Percentiles rank a stretch among this genome's conserved stretches.
Evolutionary conservation across 2,797 vertebrate genomes (phyloP).

Genomic region (Sebastes cheni): DNA sequence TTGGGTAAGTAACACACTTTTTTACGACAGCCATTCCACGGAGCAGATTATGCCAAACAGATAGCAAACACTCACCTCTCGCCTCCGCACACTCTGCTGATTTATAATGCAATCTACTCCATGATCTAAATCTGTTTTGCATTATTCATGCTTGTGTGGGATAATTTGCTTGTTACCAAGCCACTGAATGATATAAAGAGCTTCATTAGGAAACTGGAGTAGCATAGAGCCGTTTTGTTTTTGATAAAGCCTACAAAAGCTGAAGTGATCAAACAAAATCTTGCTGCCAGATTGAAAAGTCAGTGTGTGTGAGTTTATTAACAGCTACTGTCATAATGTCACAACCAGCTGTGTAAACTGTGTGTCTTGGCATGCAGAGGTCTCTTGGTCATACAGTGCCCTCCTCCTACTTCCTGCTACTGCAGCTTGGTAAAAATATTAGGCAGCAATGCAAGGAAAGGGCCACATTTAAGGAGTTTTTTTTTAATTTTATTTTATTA

Average conservation of each 20-base stretch:
- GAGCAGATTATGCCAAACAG: slow-evolving; percentile 40
- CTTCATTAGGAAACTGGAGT: neutral
- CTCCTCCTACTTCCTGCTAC: slow-evolving; percentile 4
- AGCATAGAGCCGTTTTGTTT: neutral
- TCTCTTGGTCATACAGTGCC: slow-evolving; percentile 12
- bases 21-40: slow-evolving; percentile 37
- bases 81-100: slow-evolving; percentile 31
- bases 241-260: neutral
- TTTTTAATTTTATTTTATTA: neutral
- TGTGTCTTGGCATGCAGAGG: slow-evolving; percentile 1
- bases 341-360: slow-evolving; percentile 27
- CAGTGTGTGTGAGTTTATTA: slow-evolving; percentile 21
- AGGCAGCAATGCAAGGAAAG: neutral
- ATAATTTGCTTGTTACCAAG: slow-evolving; percentile 40
- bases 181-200: slow-evolving; percentile 24
- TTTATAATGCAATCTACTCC: slow-evolving; percentile 45
- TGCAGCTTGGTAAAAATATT: neutral
- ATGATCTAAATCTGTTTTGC: slow-evolving; percentile 50
- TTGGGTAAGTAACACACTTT: slow-evolving; percentile 51
- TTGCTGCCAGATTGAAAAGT: slow-evolving; percentile 10
- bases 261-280: slow-evolving; percentile 22
- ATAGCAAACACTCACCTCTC: slow-evolving; percentile 42
- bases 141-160: slow-evolving; percentile 39
- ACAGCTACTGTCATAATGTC: slow-evolving; percentile 14
- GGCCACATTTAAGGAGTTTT: neutral